Percentiles rank a stretch among this genome's conserved stretches.
Evolutionary conservation across 2,888 invertebrate species (phyloP).

Genomic region (Philereme transversata): DNA sequence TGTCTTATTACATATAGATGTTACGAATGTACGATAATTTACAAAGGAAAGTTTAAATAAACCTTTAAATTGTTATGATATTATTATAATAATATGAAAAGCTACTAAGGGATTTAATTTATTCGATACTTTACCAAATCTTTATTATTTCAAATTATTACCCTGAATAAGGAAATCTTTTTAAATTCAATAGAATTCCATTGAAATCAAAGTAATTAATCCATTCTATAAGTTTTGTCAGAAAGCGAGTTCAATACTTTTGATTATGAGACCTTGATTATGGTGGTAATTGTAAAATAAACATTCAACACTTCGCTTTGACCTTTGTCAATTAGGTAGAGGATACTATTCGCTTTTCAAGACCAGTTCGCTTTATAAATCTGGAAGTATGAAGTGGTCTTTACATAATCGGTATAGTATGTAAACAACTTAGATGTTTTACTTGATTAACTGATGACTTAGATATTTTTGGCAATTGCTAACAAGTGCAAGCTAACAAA

Average conservation of each 20-base stretch:
- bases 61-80: too few species aligned
- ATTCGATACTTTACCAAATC: too few species aligned
- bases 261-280: slow-evolving; percentile 59
- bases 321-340: slow-evolving; percentile 70
- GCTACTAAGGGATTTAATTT: too few species aligned
- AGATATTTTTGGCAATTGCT: too few species aligned
- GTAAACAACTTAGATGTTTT: slow-evolving; percentile 4
- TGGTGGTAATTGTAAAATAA: slow-evolving; percentile 66
- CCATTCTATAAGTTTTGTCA: neutral
- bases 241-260: slow-evolving; percentile 36
- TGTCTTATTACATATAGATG: too few species aligned
- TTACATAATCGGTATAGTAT: slow-evolving; percentile 15
- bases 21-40: too few species aligned
- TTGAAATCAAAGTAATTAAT: neutral
- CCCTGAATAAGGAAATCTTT: too few species aligned
- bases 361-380: slow-evolving; percentile 38
- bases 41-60: too few species aligned
- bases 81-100: too few species aligned
- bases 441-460: too few species aligned
- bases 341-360: slow-evolving; percentile 51
- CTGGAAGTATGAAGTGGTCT: slow-evolving; percentile 18
- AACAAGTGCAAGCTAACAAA: too few species aligned
- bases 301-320: slow-evolving; percentile 61
- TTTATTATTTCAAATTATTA: too few species aligned
- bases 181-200: neutral